Evolutionary conservation across 2,113 vertebrate genomes (phyloP), one percentile per base, ranked within the genome.

Genomic region (Pygoscelis adeliae): DNA sequence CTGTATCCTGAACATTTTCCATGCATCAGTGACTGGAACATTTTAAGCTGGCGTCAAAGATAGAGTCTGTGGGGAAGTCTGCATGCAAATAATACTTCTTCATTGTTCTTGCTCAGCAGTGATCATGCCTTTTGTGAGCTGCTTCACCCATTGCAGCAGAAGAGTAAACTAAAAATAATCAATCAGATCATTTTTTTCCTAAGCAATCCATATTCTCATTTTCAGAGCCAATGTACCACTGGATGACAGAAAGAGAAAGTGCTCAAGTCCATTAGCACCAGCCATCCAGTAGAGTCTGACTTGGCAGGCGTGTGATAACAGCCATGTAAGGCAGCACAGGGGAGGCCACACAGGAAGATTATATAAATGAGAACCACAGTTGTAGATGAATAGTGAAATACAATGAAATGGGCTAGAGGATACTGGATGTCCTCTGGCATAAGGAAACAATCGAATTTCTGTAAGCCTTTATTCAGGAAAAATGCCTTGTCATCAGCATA

Each of bases 1-100:
- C 78, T 82, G 91, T 94, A 98, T 96, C 83, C 95, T 98, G 96
- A 96, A 91, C 85, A 87, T 97, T 97, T 96, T 97, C 96, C 96
- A 93, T 96, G 96, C 96, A 93, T 95, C 92, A 94, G 34, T 93
- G 96, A 90, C 95, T 96, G 79, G 92, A 95, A 97, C 94, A 81
- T 94, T 96, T 98, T 81, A 91, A 90, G 93, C 84, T 82, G 96
- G 97, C 81, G 77, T 98, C 97, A 97, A 92, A 90, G 92, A 96
- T 53, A 47, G 63, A 58, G 86, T 95, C 92, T 97, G 89, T 93
- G 93, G 92, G 85, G 92, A 96, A 96, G 83, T 85, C 42, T 46
- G 83, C 74, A 44, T 78, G 58, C 87, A 76, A 89, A 66, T 47
- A 96, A 83, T 87, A 70, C 55, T 82, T 90, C 87, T 95, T 93